Evolutionary conservation across 35 echinoderm and acorn worm genomes (phyloP).

Genomic region (Chiridota heheva): DNA sequence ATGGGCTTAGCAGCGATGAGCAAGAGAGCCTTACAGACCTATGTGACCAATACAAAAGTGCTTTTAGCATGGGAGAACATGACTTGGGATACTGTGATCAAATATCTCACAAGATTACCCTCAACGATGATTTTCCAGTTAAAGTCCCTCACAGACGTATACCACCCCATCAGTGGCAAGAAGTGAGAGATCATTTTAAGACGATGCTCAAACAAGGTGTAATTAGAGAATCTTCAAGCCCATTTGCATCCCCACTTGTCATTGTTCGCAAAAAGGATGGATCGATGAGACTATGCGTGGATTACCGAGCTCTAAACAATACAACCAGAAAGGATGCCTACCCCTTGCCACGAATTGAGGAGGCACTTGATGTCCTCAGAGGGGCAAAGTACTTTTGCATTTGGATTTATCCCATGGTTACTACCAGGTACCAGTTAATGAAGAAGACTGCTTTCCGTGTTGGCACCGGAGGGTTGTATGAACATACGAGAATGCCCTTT

Average conservation of each 20-base stretch:
- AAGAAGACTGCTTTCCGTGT: constrained; percentile 49
- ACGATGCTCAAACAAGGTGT: constrained; percentile 17
- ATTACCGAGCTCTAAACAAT: constrained; percentile 25
- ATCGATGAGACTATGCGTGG: constrained; percentile 2
- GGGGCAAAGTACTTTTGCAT: constrained; percentile 52
- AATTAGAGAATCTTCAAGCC: constrained; percentile 26
- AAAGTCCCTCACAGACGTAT: too few species aligned
- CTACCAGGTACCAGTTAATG: constrained; percentile 40
- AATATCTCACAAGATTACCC: too few species aligned
- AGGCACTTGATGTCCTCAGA: constrained; percentile 42
- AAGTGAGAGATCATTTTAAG: constrained; percentile 23
- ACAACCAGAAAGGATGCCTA: constrained; percentile 19
- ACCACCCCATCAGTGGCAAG: constrained; percentile 19
- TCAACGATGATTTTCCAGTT: too few species aligned
- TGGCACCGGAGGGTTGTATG: neutral
- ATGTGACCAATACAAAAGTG: neutral
- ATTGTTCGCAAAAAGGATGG: constrained; percentile 41
- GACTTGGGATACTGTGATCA: neutral
- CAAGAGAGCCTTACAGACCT: neutral
- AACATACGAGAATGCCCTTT: constrained; percentile 16
- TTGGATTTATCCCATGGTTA: constrained; percentile 47
- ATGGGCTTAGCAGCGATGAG: neutral
- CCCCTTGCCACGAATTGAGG: constrained; percentile 46
- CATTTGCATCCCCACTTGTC: constrained; percentile 43
- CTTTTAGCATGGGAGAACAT: neutral